A percentile compares a stretch with the other conserved stretches of the same genome.
Conservation (phyloP, 1,140 invertebrate species). For the Caenorhabditis brenneri region DNA sequence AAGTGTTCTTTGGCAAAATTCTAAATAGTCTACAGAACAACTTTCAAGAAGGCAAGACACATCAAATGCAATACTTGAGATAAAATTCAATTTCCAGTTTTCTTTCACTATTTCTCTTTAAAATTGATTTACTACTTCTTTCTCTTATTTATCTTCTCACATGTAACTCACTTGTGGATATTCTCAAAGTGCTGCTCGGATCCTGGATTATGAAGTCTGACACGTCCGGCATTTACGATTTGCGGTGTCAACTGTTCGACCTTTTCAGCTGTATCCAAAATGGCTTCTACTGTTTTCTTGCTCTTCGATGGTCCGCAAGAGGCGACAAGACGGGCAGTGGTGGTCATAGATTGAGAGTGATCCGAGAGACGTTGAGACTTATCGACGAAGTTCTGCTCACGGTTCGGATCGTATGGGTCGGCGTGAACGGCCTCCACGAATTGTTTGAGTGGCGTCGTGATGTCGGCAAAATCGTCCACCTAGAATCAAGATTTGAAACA, state of each 20-base stretch:
- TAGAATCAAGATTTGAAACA: not conserved
- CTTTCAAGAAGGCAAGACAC: not conserved
- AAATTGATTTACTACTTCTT: not conserved
- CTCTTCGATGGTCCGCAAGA: constrained; percentile 87
- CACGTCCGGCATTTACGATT: constrained; percentile 91
- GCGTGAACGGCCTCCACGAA: constrained; percentile 92
- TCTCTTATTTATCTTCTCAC: not conserved
- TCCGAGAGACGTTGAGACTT: constrained; percentile 82
- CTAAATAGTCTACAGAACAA: not conserved
- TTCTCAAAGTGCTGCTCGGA: constrained; percentile 97
- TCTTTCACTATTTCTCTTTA: not conserved
- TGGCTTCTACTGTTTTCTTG: constrained; percentile 89
- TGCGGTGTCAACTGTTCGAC: constrained; percentile 92
- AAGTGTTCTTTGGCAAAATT: too few relatives aligned
- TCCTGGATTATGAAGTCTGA: constrained; percentile 88
- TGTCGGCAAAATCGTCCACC: constrained; percentile 95
- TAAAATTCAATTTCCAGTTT: not conserved
- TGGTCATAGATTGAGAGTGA: constrained; percentile 77
- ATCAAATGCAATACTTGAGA: not conserved
- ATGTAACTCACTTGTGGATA: constrained; percentile 75
- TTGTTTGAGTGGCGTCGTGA: constrained; percentile 91
- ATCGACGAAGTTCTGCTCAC: constrained; percentile 88
- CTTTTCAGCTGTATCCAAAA: constrained; percentile 81
- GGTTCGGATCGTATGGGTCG: constrained; percentile 81
- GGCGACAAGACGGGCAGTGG: constrained; percentile 90